Base-by-base conservation (phyloP, 2,888 invertebrate species). In the Monoplex corrugatus region DNA sequence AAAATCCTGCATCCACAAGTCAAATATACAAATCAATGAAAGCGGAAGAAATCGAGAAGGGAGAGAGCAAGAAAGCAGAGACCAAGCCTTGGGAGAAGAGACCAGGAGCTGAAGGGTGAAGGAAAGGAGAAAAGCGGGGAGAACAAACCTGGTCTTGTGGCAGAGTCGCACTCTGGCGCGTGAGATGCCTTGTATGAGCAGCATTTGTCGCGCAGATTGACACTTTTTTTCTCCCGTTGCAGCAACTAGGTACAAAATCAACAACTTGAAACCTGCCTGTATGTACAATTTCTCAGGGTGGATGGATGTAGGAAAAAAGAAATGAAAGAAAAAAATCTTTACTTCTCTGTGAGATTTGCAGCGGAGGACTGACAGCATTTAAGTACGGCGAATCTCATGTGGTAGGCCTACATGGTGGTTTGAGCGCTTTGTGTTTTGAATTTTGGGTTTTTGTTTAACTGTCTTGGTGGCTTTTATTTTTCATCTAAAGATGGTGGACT, bases 171-270 rank as follows among this genome's bases (percentile, higher is more conserved):
- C 82, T 32, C 23, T 45, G 82, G 40, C 32, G 82, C 82, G 82
- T 82, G 82, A 44, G 44, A 82, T 82, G 82, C 44, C 19, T 82
- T 32, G 82, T 82, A 45, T 44, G 45, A 40, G n/a, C n/a, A n/a
- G 82, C 82, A 82, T 82, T 82, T 82, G 82, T 82, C 80, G 45
- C n/a, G 23, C 40, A 43, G 78, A 80, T 40, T 80, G 78, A 80
- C 78, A 80, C 78, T 80, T 80, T 80, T 57, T 80, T 80, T 10
- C n/a, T 80, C n/a, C n/a, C 13, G 82, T 19, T 44, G 40, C 82
- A 44, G 45, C 82, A 82, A 28, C 82, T 82, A 82, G 44, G 82
- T 82, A 82, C 82, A 82, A 82, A 82, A 82, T 82, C 44, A 82
- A 82, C 82, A 82, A 82, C 82, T 44, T 45, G 45, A 82, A 82